Evolutionary conservation across 2,888 invertebrate species (phyloP).

Genomic region (Aradus depressus): DNA sequence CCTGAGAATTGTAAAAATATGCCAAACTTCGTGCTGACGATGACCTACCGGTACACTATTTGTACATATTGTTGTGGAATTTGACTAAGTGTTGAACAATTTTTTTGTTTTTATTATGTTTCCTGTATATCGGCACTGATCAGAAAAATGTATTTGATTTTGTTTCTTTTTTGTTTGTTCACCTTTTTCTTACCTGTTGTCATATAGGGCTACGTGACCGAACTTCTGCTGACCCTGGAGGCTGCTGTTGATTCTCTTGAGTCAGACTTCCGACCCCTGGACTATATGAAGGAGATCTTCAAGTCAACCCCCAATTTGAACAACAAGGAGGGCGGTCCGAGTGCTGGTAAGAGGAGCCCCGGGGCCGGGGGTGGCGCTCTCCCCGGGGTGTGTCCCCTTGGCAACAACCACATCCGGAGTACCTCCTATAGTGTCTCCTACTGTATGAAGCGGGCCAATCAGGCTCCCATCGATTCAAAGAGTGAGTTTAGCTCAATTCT

Average conservation of each 20-base stretch:
- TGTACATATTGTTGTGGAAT: too few relatives aligned
- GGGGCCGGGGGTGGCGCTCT: conserved; percentile 44
- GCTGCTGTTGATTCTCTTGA: conserved; percentile 90
- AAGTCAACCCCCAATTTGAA: conserved; percentile 92
- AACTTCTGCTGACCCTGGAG: conserved; percentile 86
- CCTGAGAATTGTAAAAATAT: too few relatives aligned
- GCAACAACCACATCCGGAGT: conserved; percentile 45
- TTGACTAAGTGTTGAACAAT: too few relatives aligned
- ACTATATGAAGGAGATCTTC: conserved; percentile 90
- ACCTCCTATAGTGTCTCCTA: conserved; percentile 88
- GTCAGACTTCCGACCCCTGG: conserved; percentile 80
- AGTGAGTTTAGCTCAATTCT: conserved; percentile 13
- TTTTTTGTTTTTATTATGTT: too few relatives aligned
- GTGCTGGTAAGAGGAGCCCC: conserved; percentile 36
- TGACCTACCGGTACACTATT: too few relatives aligned
- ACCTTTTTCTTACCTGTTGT: not conserved
- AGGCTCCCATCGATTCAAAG: conserved; percentile 38
- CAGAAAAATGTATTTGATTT: not conserved
- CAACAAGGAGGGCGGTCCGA: conserved; percentile 54
- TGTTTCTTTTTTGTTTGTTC: not conserved
- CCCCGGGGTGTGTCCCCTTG: conserved; percentile 34
- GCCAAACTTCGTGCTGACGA: too few relatives aligned
- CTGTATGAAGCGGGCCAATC: conserved; percentile 61
- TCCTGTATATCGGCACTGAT: too few relatives aligned
- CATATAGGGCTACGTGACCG: conserved; percentile 83